Evolutionary conservation across 2,888 invertebrate species (phyloP).

Genomic region (Cantharis nigra): DNA sequence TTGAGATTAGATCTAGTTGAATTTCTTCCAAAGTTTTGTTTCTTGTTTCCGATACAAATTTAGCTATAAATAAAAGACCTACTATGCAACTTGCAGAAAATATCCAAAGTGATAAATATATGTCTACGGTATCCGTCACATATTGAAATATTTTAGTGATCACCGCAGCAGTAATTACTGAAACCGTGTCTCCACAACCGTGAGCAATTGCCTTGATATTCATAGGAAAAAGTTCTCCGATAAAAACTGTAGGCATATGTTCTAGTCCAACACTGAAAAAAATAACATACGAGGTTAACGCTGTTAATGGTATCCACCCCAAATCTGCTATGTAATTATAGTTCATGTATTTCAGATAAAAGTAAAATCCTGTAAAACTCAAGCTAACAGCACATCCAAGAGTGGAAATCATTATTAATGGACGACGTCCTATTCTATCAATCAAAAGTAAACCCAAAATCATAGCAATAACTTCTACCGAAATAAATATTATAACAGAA

Average conservation of each 20-base stretch:
- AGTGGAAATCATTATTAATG: slow-evolving; percentile 63
- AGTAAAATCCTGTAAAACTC: slow-evolving; percentile 53
- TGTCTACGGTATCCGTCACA: slow-evolving; percentile 62
- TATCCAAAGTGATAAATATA: slow-evolving; percentile 68
- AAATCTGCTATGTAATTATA: slow-evolving; percentile 46
- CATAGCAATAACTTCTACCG: slow-evolving; percentile 63
- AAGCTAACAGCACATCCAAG: slow-evolving; percentile 54
- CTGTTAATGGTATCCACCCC: slow-evolving; percentile 58
- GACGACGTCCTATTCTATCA: slow-evolving; percentile 68
- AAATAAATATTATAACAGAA: slow-evolving; percentile 63
- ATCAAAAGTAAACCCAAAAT: slow-evolving; percentile 62
- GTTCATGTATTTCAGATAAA: slow-evolving; percentile 55
- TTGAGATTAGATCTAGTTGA: slow-evolving; percentile 55
- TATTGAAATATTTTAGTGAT: slow-evolving; percentile 58
- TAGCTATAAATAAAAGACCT: slow-evolving; percentile 64
- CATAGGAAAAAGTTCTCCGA: slow-evolving; percentile 61
- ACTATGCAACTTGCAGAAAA: slow-evolving; percentile 64
- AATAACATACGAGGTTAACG: slow-evolving; percentile 58
- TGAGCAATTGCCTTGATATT: slow-evolving; percentile 63
- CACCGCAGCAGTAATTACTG: slow-evolving; percentile 57
- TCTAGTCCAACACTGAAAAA: slow-evolving; percentile 60
- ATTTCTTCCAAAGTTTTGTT: slow-evolving; percentile 71
- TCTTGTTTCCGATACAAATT: slow-evolving; percentile 70
- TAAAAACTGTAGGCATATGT: slow-evolving; percentile 58
- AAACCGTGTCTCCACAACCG: slow-evolving; percentile 60